phyloP scores from a whole-genome alignment of 2,888 invertebrate genomes.

The Pogonocherus hispidulus region DNA sequence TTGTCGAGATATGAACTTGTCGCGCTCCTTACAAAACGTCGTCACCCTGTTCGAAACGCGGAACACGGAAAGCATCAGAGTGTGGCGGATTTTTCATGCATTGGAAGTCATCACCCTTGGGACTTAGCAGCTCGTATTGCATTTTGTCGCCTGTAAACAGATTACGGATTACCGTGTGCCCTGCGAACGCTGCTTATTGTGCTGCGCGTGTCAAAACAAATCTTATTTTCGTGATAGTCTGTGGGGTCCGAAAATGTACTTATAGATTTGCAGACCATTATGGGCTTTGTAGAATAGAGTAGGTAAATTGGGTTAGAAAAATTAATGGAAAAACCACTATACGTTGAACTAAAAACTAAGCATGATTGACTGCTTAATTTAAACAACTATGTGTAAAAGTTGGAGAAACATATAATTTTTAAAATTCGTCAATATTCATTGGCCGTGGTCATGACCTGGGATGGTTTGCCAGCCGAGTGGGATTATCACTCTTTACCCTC shows the following conservation, averaged over 20 bases:
- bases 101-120: slow-evolving; percentile 22
- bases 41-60: neutral
- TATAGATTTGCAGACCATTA: too few relatives aligned
- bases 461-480: too few relatives aligned
- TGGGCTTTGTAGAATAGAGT: too few relatives aligned
- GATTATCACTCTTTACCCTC: too few relatives aligned
- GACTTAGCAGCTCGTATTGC: slow-evolving; percentile 1
- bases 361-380: too few relatives aligned
- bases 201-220: slow-evolving; percentile 21
- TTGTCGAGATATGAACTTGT: slow-evolving; percentile 7
- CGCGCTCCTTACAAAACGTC: neutral
- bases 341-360: too few relatives aligned
- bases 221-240: slow-evolving; percentile 11
- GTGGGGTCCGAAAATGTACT: slow-evolving; percentile 4
- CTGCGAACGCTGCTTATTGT: slow-evolving; percentile 10
- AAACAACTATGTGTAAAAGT: too few relatives aligned
- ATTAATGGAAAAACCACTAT: too few relatives aligned
- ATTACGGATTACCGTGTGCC: slow-evolving; percentile 20
- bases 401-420: too few relatives aligned
- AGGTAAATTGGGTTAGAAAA: too few relatives aligned
- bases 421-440: too few relatives aligned
- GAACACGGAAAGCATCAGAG: slow-evolving; percentile 9
- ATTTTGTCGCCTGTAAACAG: slow-evolving; percentile 26
- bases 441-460: too few relatives aligned
- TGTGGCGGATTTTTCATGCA: slow-evolving; percentile 20